A percentile compares a stretch with the other conserved stretches of the same genome.
phyloP scores from a whole-genome alignment of 92 coral and sea anemone species.

The Bergia sp. region DNA sequence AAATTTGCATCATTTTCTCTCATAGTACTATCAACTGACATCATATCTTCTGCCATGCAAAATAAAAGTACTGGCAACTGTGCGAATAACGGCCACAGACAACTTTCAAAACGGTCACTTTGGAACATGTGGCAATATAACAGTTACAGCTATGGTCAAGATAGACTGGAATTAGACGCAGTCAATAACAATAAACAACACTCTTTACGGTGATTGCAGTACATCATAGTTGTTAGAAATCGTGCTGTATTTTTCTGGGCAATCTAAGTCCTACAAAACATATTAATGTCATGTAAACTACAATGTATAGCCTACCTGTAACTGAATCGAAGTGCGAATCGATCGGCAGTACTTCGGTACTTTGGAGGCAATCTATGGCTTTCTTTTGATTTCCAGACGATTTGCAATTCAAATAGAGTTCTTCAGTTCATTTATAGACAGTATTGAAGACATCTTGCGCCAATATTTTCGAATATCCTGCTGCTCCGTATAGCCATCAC shows the following conservation, averaged over 20 bases:
- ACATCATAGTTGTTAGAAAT: slow-evolving; percentile 21
- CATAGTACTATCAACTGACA: slow-evolving; percentile 27
- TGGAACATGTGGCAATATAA: slow-evolving; percentile 7
- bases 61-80: slow-evolving; percentile 50
- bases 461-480: slow-evolving; percentile 31
- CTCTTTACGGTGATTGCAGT: neutral
- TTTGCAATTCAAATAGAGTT: slow-evolving; percentile 27
- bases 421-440: slow-evolving; percentile 28
- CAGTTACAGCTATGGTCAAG: neutral
- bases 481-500: slow-evolving; percentile 27
- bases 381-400: slow-evolving; percentile 24
- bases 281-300: slow-evolving; percentile 24
- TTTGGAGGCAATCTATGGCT: slow-evolving; percentile 3
- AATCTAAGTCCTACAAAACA: neutral
- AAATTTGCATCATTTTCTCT: slow-evolving; percentile 24
- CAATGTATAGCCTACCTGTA: slow-evolving; percentile 22
- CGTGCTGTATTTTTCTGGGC: slow-evolving; percentile 14
- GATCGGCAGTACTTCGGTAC: slow-evolving; percentile 16
- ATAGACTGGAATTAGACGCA: slow-evolving; percentile 12
- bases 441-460: slow-evolving; percentile 17
- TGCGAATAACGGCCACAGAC: slow-evolving; percentile 51
- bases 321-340: slow-evolving; percentile 27
- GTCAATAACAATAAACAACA: slow-evolving; percentile 9
- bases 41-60: slow-evolving; percentile 17
- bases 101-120: slow-evolving; percentile 41